Evolutionary conservation across 2,113 vertebrate genomes (phyloP), one percentile per base, ranked within the genome.

Genomic region (Collichthys lucidus): DNA sequence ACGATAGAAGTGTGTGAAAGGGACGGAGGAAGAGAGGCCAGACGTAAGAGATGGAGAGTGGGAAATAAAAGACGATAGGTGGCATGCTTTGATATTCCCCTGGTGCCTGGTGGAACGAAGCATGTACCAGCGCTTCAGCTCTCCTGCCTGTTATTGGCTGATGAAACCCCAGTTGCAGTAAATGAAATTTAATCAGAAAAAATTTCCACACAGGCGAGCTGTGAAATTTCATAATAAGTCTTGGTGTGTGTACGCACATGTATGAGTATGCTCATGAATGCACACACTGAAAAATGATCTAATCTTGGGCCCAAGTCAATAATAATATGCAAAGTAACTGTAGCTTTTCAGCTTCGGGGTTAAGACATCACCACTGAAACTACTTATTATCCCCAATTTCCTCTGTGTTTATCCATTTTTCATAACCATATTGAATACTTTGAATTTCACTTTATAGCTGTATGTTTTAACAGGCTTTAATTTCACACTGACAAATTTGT

Each of bases 171-270:
- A 86, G 90, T 86, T 79, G 83, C 64, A 71, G 73, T 82, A 90
- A 86, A 91, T 86, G 44, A 87, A 91, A 91, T 91, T 88, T 87
- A 86, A 92, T 92, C 81, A 85, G 64, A 70, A 79, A 66, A 73
- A 79, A 80, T 71, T 87, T 84, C 67, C 80, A 85, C 85, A 88
- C 68, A 89, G 83, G 29, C 49, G 60, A 89, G 74, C 89, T 90
- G 86, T 91, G 75, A 89, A 76, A 84, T 81, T 79, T 80, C 67
- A 76, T 86, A 82, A 79, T 81, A 79, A 75, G 44, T 73, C 61
- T 66, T 24, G n/a, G 62, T 26, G 4, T 79, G 57, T 83, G 81
- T 67, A 52, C 60, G 59, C 14, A 63, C 57, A 44, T 59, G 55
- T 63, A 20, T 66, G 77, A 22, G 60, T 52, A 56, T 50, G 29